These are phyloP conservation scores for Sebastes matsubarae DNA, from an alignment of 2,797 vertebrate species.

Conservation along the genomic window DNA sequence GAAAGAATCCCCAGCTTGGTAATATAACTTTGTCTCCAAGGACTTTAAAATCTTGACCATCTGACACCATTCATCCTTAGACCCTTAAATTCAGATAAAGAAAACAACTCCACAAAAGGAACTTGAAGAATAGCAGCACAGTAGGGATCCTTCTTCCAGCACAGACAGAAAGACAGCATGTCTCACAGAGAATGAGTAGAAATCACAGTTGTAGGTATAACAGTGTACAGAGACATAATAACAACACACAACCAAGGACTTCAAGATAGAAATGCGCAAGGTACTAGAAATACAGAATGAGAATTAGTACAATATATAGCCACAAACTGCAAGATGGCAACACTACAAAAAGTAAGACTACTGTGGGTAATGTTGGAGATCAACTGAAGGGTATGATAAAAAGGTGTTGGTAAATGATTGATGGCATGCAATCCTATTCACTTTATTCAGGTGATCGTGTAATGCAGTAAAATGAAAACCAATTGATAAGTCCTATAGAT, in stretches of 20 bases:
- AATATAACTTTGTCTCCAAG: background rate
- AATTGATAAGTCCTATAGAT: background rate
- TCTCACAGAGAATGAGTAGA: background rate
- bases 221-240: background rate
- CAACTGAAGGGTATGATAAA: background rate
- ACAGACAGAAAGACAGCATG: background rate
- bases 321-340: background rate
- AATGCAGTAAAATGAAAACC: background rate
- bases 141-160: background rate
- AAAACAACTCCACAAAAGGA: background rate
- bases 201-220: background rate
- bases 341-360: background rate
- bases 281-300: background rate
- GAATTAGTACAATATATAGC: background rate
- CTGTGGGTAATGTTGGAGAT: background rate
- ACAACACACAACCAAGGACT: background rate
- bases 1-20: background rate
- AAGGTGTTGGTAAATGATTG: constrained; percentile 2
- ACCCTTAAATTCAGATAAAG: background rate
- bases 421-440: background rate
- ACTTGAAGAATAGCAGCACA: background rate
- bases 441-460: background rate
- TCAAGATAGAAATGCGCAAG: background rate
- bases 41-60: background rate
- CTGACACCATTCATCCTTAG: background rate